Percentiles rank a stretch among this genome's conserved stretches.
Evolutionary conservation across 1,140 invertebrate genomes (phyloP).

Genomic region (Aphelinus certus): DNA sequence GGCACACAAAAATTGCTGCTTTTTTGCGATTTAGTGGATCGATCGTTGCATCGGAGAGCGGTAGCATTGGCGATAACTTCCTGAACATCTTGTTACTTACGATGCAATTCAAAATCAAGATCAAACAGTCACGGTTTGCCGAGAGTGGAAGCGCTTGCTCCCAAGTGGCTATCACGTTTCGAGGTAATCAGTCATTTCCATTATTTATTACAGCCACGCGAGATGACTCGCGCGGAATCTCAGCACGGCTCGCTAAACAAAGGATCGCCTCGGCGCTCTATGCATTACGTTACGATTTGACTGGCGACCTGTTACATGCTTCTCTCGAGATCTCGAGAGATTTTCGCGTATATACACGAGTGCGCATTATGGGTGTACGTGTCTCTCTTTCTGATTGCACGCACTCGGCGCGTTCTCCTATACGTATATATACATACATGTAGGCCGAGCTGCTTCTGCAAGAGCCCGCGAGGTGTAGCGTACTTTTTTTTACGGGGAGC

Average conservation of each 20-base stretch:
- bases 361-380: slow-evolving; percentile 10
- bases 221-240: slow-evolving; percentile 29
- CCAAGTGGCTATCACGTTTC: slow-evolving; percentile 8
- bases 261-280: background rate
- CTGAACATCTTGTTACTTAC: slow-evolving; percentile 19
- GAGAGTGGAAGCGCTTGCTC: background rate
- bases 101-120: slow-evolving; percentile 27
- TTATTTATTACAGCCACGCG: slow-evolving; percentile 28
- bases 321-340: slow-evolving; percentile 1
- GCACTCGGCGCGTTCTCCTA: no score
- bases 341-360: background rate
- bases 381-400: background rate
- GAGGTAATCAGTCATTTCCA: slow-evolving; percentile 31
- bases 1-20: no score
- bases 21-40: no score
- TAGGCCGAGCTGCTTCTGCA: background rate
- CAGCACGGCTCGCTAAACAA: slow-evolving; percentile 30
- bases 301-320: slow-evolving; percentile 25
- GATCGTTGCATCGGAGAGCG: background rate
- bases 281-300: slow-evolving; percentile 31
- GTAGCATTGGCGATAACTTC: background rate
- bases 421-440: background rate
- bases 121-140: slow-evolving; percentile 18
- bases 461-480: slow-evolving; percentile 5
- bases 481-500: slow-evolving; percentile 6